Evolutionary conservation across 35 echinoderm and acorn worm species (phyloP).

Genomic region (Nesometra sesokonis): DNA sequence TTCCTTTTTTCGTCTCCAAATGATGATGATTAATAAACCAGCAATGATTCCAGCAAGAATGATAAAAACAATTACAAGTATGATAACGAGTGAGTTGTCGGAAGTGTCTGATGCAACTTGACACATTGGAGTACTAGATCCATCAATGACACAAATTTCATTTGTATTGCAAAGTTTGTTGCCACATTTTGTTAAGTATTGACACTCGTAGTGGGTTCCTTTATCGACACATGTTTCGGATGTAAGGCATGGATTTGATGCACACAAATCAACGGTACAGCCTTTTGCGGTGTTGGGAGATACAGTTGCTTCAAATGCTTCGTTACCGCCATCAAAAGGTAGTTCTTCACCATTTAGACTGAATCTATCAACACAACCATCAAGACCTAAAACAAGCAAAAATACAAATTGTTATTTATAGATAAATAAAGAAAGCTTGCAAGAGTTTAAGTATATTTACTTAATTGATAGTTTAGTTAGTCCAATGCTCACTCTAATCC

Average conservation of each 20-base stretch:
- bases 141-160: background rate
- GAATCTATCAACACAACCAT: conserved; percentile 64
- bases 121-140: background rate
- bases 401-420: background rate
- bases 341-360: conserved; percentile 65
- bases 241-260: conserved; percentile 29
- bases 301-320: conserved; percentile 69
- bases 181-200: background rate
- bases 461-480: too few relatives aligned
- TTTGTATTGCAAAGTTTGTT: background rate
- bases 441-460: background rate
- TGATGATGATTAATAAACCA: background rate
- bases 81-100: conserved; percentile 3
- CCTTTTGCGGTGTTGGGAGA: conserved; percentile 46
- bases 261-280: conserved; percentile 35
- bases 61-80: conserved; percentile 38
- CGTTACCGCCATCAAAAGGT: conserved; percentile 71
- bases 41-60: conserved; percentile 1
- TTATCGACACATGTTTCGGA: background rate
- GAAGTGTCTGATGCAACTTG: background rate
- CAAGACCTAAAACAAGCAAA: conserved; percentile 47
- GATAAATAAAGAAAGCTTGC: background rate
- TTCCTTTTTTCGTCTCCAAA: background rate
- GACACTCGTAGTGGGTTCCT: background rate
- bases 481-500: too few relatives aligned